Conservation (phyloP, 2,113 vertebrate genomes). For the Alethe castanea region DNA sequence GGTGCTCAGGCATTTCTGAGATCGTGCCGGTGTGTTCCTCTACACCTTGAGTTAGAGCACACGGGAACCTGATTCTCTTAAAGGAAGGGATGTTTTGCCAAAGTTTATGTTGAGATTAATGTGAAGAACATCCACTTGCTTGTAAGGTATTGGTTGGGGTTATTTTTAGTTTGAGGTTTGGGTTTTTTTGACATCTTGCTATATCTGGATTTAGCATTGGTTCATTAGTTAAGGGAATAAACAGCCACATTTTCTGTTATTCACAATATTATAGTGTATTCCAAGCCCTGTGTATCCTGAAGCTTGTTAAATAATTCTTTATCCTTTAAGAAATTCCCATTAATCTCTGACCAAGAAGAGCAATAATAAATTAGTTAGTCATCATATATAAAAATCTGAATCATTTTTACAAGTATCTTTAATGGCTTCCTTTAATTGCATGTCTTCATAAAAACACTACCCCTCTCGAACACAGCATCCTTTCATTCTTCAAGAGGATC, state of each 20-base stretch:
- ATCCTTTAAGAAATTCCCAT: conserved; percentile 77
- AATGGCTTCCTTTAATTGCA: conserved; percentile 71
- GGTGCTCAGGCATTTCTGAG: neutral
- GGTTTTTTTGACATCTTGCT: conserved; percentile 35
- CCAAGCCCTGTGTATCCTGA: conserved; percentile 66
- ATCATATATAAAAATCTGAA: conserved; percentile 74
- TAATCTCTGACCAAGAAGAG: conserved; percentile 75
- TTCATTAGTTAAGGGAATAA: conserved; percentile 75
- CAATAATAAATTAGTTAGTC: conserved; percentile 77
- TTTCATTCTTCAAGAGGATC: conserved; percentile 64
- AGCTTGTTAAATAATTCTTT: conserved; percentile 76
- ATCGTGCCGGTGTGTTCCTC: neutral
- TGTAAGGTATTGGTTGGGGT: conserved; percentile 3
- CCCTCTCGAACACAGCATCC: conserved; percentile 43
- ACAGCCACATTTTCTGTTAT: conserved; percentile 56
- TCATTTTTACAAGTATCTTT: conserved; percentile 74
- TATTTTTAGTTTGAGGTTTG: neutral
- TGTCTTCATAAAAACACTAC: conserved; percentile 57
- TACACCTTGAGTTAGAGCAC: conserved; percentile 31
- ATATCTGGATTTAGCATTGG: conserved; percentile 54
- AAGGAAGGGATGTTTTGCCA: neutral
- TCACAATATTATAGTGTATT: conserved; percentile 49
- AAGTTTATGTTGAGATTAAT: conserved; percentile 59
- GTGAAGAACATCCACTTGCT: conserved; percentile 13
- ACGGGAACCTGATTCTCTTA: conserved; percentile 51